Percentiles rank a stretch among this genome's conserved stretches.
Evolutionary conservation across 1,140 invertebrate species (phyloP).

Genomic region (Pseudomyrmex cubaensis): DNA sequence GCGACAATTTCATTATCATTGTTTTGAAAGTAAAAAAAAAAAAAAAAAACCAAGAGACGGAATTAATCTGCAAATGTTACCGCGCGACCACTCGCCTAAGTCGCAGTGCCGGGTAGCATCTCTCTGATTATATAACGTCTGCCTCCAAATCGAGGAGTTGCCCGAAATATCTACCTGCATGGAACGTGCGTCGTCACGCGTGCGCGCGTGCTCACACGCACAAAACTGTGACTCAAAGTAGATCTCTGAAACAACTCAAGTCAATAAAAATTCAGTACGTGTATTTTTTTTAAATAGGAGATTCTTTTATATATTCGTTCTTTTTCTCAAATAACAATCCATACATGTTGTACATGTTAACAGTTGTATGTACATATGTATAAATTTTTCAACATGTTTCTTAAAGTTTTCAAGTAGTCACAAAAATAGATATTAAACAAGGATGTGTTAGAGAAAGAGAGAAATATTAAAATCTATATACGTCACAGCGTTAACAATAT

Average conservation of each 20-base stretch:
- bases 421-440: no score
- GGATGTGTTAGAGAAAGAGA: no score
- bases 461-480: no score
- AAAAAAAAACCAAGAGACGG: not conserved
- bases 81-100: not conserved
- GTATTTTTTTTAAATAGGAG: no score
- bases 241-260: no score
- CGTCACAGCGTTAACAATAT: no score
- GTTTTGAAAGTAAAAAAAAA: not conserved
- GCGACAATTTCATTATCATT: not conserved
- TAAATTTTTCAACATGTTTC: no score
- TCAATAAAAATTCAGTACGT: not conserved
- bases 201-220: not conserved
- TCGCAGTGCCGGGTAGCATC: not conserved
- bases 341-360: no score
- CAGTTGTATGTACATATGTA: no score
- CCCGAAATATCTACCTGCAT: constrained; percentile 43
- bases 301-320: no score
- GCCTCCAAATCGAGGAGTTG: constrained; percentile 19
- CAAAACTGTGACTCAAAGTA: not conserved
- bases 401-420: no score
- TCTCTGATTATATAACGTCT: constrained; percentile 15
- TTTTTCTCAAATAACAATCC: no score
- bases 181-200: constrained; percentile 5
- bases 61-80: not conserved